Evolutionary conservation across 1,140 invertebrate species (phyloP), one percentile per base, ranked within the genome.

Genomic region (Onthophagus taurus): DNA sequence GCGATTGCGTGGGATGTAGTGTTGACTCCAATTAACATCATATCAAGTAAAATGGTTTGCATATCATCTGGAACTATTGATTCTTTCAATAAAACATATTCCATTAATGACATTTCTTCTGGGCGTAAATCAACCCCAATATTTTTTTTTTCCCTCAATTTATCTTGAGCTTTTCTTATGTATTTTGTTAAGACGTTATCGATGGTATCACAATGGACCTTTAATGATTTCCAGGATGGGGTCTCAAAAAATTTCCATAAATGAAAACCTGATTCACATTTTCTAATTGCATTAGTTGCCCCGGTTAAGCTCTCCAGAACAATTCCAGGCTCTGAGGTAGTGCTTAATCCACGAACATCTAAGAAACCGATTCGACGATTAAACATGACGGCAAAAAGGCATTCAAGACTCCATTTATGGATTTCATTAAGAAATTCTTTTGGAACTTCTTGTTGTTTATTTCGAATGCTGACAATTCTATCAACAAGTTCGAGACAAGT

Each of bases 241-340:
- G 81, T 83, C 4, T 73, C 54, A 16, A 78, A 64, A n/a, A 79
- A 69, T 58, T 80, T 76, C 81, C 81, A 85, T 7, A 78, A 48
- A 23, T 77, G 76, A 42, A 78, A 63, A 2, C 77, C 55, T n/a
- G 42, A 55, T 53, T 81, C 81, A 41, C 80, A 79, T 42, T 69
- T 64, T 31, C 72, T 67, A 45, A 81, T 71, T 2, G 77, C 73
- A 1, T 72, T 64, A 31, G 80, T 78, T 0, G 80, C 72, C 13
- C 69, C 64, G 20, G 57, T 67, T 13, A 82, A 55, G 0, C 76
- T 71, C 33, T 76, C 63, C 42, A 82, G 73, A 52, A 85, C 57
- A 60, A 67, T 66, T 2, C 70, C 61, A 14, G 72, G 64, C 33
- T 81, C 70, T 43, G 72, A 65, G 47, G 71, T 64, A 42, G 61